A percentile compares a stretch with the other conserved stretches of the same genome.
These are phyloP conservation scores for Gymnocheta viridis DNA, from an alignment of 2,888 invertebrate genomes.

Conservation along the genomic window DNA sequence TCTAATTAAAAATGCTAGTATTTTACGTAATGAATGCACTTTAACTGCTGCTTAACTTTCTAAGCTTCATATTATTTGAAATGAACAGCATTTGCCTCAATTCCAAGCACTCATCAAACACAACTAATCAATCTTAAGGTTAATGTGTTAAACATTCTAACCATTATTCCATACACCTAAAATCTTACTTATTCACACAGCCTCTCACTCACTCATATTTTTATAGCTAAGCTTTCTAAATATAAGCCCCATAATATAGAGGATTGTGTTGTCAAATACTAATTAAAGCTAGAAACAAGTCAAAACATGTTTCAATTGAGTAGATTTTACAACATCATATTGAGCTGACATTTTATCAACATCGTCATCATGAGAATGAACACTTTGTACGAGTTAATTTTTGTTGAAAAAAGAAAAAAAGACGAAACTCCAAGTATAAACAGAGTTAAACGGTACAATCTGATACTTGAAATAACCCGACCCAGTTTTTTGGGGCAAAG, in stretches of 20 bases:
- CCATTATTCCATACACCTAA: conserved; percentile 20
- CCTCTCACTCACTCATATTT: neutral
- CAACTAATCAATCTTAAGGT: conserved; percentile 61
- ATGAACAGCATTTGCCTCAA: neutral
- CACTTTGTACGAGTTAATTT: conserved; percentile 52
- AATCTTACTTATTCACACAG: neutral
- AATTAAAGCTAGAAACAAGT: conserved; percentile 65
- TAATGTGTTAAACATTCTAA: conserved; percentile 56
- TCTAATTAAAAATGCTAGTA: neutral
- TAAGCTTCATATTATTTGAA: conserved; percentile 7
- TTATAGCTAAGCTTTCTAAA: neutral
- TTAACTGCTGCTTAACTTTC: conserved; percentile 1
- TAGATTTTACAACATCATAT: conserved; percentile 64
- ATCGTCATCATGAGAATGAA: conserved; percentile 9
- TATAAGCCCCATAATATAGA: conserved; percentile 17
- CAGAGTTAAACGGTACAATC: conserved; percentile 26
- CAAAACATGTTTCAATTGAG: conserved; percentile 65
- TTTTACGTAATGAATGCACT: neutral
- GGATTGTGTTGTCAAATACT: conserved; percentile 67
- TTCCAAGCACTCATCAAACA: conserved; percentile 18
- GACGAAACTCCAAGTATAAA: conserved; percentile 6
- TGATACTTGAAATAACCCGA: conserved; percentile 48
- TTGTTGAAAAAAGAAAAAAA: conserved; percentile 3
- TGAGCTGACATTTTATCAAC: conserved; percentile 50
- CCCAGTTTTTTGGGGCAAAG: conserved; percentile 2